Base-by-base conservation (phyloP, 2,888 invertebrate species). In the Coelinius sp. region DNA sequence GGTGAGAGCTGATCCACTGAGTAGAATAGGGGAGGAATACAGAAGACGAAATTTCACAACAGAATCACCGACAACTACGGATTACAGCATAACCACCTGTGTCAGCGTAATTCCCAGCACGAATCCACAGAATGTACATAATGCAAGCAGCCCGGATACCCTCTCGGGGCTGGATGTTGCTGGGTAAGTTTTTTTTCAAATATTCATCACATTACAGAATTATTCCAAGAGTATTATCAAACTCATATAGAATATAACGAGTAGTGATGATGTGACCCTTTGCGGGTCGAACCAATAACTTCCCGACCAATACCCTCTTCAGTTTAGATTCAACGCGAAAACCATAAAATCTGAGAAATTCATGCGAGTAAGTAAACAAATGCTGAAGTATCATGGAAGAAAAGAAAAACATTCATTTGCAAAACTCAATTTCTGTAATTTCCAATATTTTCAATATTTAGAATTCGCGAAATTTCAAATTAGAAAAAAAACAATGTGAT, bases 1-100 rank as follows among this genome's bases (percentile, higher is more conserved):
- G 53, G 95, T 97, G 31, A 91, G 97, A 75, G 94, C 95, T 8
- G 95, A 95, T 88, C 95, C 95, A n/a, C 89, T 95, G 74, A 91
- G 92, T 44, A 89, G 93, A 76, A 90, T 91, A 77, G 88, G 89
- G 82, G 93, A 93, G 75, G 90, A 91, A 73, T 89, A 90, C 74
- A 89, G 91, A 78, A 87, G 91, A 74, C 89, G 89, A 76, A 90
- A 92, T 65, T 90, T 91, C 46, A 90, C 91, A 24, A 90, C 93
- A 70, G 92, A 92, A 67, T 90, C 91, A 0, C 89, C 93, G 25
- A 93, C 93, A 17, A 93, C 93, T 4, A 91, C 91, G 72, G 93
- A 93, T 82, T 92, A 92, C 25, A 91, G 92, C 76, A 90, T 93
- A 24, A 93, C 93, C 1, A 93, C 94, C 0, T 94, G 94, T 85